These are phyloP conservation scores for Watsonalla cultraria DNA, from an alignment of 2,888 invertebrate species.

Conservation along the genomic window DNA sequence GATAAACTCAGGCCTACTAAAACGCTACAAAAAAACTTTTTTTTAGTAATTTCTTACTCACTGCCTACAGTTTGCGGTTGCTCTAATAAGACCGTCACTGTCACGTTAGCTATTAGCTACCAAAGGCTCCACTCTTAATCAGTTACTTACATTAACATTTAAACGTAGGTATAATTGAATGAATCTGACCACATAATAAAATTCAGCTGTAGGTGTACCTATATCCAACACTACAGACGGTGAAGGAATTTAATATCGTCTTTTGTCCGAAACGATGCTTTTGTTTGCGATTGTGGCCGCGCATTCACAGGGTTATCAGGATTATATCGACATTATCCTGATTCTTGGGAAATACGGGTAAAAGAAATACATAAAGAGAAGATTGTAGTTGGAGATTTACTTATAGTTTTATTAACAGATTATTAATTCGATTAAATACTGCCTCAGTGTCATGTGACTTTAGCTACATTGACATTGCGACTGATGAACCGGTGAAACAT, in stretches of 20 bases:
- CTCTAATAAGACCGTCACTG: no score
- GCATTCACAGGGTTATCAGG: constrained; percentile 5
- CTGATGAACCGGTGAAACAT: no score
- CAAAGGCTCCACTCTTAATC: no score
- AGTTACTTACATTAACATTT: background rate
- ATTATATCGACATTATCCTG: background rate
- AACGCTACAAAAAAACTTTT: no score
- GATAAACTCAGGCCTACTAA: no score
- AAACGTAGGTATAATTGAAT: background rate
- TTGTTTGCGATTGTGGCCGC: constrained; percentile 13
- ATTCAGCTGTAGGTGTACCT: constrained; percentile 7
- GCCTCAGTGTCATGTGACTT: no score
- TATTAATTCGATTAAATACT: background rate
- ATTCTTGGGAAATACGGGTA: background rate
- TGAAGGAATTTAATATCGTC: constrained; percentile 60
- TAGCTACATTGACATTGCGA: no score
- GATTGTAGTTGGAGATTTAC: no score
- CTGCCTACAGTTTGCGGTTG: no score
- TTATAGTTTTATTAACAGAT: background rate
- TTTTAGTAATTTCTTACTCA: no score
- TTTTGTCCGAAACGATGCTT: constrained; percentile 22
- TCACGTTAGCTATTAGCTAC: no score
- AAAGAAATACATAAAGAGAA: background rate
- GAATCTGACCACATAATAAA: background rate
- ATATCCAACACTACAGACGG: background rate